phyloP scores from a whole-genome alignment of 1,140 invertebrate species.

The Drosophila tani region DNA sequence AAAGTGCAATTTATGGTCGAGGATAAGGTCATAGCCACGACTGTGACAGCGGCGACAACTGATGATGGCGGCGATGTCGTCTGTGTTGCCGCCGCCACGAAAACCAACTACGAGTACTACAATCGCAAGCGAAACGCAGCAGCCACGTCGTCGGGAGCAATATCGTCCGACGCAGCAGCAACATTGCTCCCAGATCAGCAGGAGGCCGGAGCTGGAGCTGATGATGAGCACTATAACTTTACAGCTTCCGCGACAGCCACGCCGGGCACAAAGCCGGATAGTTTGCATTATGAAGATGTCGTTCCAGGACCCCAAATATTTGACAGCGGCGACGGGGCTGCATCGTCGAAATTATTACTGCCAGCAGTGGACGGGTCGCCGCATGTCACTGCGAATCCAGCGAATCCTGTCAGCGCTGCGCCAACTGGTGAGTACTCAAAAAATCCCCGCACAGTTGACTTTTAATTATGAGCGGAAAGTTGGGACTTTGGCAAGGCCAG shows the following conservation, averaged over 20 bases:
- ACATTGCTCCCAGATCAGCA: conserved; percentile 39
- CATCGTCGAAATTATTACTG: conserved; percentile 72
- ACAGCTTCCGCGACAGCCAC: conserved; percentile 70
- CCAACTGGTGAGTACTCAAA: conserved; percentile 67
- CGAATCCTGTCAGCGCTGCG: conserved; percentile 68
- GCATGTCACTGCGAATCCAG: conserved; percentile 66
- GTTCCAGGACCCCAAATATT: conserved; percentile 69
- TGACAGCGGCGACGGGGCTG: conserved; percentile 55
- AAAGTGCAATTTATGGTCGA: conserved; percentile 88
- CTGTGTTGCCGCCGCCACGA: conserved; percentile 45
- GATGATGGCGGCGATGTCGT: conserved; percentile 66
- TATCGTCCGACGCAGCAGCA: conserved; percentile 28
- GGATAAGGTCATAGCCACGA: conserved; percentile 85
- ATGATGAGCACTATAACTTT: conserved; percentile 77
- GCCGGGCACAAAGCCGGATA: conserved; percentile 64
- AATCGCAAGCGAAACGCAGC: conserved; percentile 73
- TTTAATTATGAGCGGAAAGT: conserved; percentile 77
- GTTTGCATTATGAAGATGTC: conserved; percentile 82
- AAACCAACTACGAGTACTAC: conserved; percentile 81
- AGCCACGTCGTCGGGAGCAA: conserved; percentile 33
- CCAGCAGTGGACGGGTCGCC: conserved; percentile 50
- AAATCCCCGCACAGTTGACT: conserved; percentile 67
- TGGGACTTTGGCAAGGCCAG: conserved; percentile 46
- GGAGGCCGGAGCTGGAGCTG: conserved; percentile 64
- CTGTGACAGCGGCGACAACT: conserved; percentile 66